Evolutionary conservation across 2,888 invertebrate species (phyloP).

Genomic region (Spilosoma lubricipeda): DNA sequence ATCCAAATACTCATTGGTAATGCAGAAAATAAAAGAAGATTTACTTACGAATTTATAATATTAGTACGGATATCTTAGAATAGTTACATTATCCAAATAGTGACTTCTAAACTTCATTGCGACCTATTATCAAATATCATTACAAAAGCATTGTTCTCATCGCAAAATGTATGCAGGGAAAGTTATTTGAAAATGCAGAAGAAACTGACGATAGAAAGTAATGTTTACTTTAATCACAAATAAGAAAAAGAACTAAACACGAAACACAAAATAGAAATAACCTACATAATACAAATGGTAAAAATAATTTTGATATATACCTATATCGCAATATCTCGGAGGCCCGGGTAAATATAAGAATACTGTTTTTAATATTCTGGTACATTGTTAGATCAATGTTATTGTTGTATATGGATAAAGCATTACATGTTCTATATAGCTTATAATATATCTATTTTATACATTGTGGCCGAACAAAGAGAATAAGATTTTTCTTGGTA

Average conservation of each 20-base stretch:
- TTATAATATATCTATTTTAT: neutral
- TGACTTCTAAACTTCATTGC: too few relatives aligned
- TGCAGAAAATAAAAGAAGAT: too few relatives aligned
- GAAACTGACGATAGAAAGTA: too few relatives aligned
- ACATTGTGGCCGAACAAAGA: neutral
- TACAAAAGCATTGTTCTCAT: too few relatives aligned
- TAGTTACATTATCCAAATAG: too few relatives aligned
- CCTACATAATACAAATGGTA: neutral
- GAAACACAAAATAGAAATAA: neutral
- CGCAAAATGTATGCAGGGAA: too few relatives aligned
- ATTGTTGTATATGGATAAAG: constrained; percentile 1
- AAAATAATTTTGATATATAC: neutral
- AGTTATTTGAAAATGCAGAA: neutral
- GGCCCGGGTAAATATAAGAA: neutral
- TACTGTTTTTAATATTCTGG: neutral
- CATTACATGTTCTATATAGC: neutral
- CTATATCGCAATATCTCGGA: neutral
- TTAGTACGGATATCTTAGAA: too few relatives aligned
- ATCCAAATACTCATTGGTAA: too few relatives aligned
- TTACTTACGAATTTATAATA: too few relatives aligned
- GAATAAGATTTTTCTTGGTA: neutral
- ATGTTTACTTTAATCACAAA: too few relatives aligned
- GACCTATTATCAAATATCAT: too few relatives aligned
- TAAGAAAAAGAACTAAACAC: neutral
- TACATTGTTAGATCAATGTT: neutral